These are phyloP conservation scores for Schmidtea mediterranea DNA, from an alignment of 1,140 invertebrate species.

Conservation along the genomic window DNA sequence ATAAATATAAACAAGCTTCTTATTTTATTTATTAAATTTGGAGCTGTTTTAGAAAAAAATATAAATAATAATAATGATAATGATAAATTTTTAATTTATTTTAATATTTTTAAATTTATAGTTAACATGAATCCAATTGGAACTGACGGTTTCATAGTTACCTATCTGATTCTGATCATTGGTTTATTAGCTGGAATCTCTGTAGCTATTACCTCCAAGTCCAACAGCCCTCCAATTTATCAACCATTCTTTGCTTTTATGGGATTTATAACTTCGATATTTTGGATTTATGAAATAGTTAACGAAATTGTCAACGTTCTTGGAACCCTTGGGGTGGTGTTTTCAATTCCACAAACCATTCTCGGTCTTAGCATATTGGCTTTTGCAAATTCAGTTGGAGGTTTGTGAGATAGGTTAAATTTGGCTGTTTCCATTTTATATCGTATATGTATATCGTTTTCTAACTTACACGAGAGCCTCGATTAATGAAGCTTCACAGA, in stretches of 20 bases:
- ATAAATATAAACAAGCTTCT: too few species aligned
- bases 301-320: slow-evolving; percentile 39
- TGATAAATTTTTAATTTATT: too few species aligned
- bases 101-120: too few species aligned
- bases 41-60: too few species aligned
- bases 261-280: slow-evolving; percentile 36
- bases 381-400: slow-evolving; percentile 42
- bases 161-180: slow-evolving; percentile 14
- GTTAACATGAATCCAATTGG: too few species aligned
- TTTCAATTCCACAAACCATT: slow-evolving; percentile 36
- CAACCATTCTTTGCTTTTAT: slow-evolving; percentile 34
- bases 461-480: too few species aligned
- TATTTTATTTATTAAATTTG: too few species aligned
- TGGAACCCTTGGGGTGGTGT: slow-evolving; percentile 33
- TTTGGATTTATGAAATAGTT: slow-evolving; percentile 40
- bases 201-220: slow-evolving; percentile 21
- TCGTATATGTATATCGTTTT: too few species aligned
- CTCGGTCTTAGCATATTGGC: slow-evolving; percentile 42
- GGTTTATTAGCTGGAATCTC: slow-evolving; percentile 14
- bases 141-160: too few species aligned
- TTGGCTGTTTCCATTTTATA: too few species aligned
- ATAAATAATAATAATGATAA: too few species aligned
- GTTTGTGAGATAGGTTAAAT: slow-evolving; percentile 30
- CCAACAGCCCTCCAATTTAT: slow-evolving; percentile 19
- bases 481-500: too few species aligned